Evolutionary conservation across 2,888 invertebrate species (phyloP).

Genomic region (Clivina fossor): DNA sequence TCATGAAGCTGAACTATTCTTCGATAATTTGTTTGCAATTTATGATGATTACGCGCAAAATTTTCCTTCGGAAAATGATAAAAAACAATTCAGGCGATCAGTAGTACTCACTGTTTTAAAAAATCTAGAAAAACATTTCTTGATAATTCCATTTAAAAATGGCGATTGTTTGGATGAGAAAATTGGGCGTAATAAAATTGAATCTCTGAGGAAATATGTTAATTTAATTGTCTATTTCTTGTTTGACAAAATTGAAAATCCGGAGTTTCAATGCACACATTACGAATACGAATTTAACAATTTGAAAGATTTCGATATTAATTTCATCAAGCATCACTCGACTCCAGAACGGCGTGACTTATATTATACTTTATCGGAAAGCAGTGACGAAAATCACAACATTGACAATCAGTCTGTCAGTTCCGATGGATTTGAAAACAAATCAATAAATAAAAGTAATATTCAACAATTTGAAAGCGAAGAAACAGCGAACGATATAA

Average conservation of each 20-base stretch:
- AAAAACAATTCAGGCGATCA: conserved; percentile 11
- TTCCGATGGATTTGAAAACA: conserved; percentile 1
- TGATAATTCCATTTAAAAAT: conserved; percentile 14
- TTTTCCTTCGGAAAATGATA: conserved; percentile 10
- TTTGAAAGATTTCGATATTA: not conserved
- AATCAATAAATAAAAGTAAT: not conserved
- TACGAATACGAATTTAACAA: conserved; percentile 10
- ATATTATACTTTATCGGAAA: conserved; percentile 24
- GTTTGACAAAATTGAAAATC: conserved; percentile 29
- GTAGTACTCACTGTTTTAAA: conserved; percentile 11
- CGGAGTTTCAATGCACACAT: conserved; percentile 31
- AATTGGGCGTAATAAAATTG: conserved; percentile 12
- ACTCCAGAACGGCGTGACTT: conserved; percentile 11
- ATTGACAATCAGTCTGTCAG: not conserved
- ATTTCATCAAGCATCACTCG: conserved; percentile 10
- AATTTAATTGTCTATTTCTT: conserved; percentile 18
- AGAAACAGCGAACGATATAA: conserved; percentile 1
- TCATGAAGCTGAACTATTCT: conserved; percentile 20
- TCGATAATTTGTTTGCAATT: conserved; percentile 13
- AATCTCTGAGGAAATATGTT: conserved; percentile 5
- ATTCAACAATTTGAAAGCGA: not conserved
- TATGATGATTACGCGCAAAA: conserved; percentile 12
- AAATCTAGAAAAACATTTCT: conserved; percentile 16
- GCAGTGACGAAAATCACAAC: conserved; percentile 13
- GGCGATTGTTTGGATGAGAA: conserved; percentile 3